Conservation (phyloP, 1,140 invertebrate genomes). For the Marisa cornuarietis region DNA sequence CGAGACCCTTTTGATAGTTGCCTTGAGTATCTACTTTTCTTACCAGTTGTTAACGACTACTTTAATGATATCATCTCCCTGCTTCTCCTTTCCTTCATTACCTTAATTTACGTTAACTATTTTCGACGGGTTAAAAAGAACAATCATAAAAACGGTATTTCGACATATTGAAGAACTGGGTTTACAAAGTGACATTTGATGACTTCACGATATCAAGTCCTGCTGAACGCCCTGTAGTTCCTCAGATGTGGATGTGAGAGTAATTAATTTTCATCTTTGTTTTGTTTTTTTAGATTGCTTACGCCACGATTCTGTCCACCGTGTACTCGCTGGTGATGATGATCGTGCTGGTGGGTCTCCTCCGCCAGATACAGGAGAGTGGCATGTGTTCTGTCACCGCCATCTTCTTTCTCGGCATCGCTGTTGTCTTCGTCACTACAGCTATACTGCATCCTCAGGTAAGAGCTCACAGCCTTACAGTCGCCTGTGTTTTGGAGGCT, state of each 20-base stretch:
- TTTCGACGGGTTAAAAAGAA: too few species aligned
- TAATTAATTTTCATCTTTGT: constrained; percentile 2
- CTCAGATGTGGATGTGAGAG: neutral
- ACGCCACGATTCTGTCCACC: constrained; percentile 52
- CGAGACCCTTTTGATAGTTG: too few species aligned
- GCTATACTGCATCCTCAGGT: constrained; percentile 84
- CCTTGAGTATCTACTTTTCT: too few species aligned
- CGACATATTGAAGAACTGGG: too few species aligned
- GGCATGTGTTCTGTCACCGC: constrained; percentile 54
- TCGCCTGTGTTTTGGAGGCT: too few species aligned
- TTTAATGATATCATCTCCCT: too few species aligned
- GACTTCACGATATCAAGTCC: neutral
- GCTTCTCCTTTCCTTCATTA: too few species aligned
- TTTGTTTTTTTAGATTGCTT: constrained; percentile 41
- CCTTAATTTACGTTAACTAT: too few species aligned
- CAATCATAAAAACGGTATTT: too few species aligned
- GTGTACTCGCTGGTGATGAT: constrained; percentile 59
- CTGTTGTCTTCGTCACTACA: constrained; percentile 71
- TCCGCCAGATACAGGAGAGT: constrained; percentile 50
- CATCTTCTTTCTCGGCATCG: constrained; percentile 51
- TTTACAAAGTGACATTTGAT: too few species aligned
- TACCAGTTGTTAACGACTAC: too few species aligned
- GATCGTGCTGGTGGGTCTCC: constrained; percentile 56
- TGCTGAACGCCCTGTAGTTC: neutral
- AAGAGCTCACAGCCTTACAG: constrained; percentile 34